Conservation (phyloP, 2,113 vertebrate genomes). For the Corvus hawaiiensis region DNA sequence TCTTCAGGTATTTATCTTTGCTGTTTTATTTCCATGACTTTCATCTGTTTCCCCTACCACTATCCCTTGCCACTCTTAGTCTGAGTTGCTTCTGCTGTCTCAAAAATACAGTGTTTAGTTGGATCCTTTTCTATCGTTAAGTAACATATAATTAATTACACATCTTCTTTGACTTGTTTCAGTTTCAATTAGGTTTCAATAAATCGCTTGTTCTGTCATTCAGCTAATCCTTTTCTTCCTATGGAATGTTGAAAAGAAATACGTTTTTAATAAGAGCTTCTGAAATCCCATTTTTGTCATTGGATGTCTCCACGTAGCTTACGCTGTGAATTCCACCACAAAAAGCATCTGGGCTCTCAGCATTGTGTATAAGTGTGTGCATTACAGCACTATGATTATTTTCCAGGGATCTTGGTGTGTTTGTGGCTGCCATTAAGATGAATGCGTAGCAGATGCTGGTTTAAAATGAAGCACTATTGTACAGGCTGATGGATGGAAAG, state of each 20-base stretch:
- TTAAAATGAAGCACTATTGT: slow-evolving; percentile 24
- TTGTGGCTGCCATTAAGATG: slow-evolving; percentile 26
- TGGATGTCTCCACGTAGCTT: not conserved
- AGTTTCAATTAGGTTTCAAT: not conserved
- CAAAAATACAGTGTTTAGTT: not conserved
- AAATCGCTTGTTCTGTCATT: not conserved
- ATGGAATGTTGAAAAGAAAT: not conserved
- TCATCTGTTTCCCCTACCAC: not conserved
- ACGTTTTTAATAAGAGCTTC: slow-evolving; percentile 7
- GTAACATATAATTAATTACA: not conserved
- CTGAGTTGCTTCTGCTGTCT: not conserved
- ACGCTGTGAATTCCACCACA: not conserved
- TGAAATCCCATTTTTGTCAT: not conserved
- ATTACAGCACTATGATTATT: slow-evolving; percentile 5
- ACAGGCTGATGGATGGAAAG: slow-evolving; percentile 34
- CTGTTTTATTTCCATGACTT: not conserved
- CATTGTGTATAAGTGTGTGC: not conserved
- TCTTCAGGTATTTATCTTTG: not conserved
- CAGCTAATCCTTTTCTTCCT: not conserved
- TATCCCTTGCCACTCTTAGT: not conserved
- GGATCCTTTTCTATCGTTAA: not conserved
- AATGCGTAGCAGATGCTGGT: slow-evolving; percentile 41
- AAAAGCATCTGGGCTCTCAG: slow-evolving; percentile 2
- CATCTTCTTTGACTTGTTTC: not conserved
- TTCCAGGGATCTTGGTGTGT: slow-evolving; percentile 23